Percentiles rank a stretch among this genome's conserved stretches.
These are phyloP conservation scores for Tridacna crocea DNA, from an alignment of 2,888 invertebrate genomes.

Conservation along the genomic window DNA sequence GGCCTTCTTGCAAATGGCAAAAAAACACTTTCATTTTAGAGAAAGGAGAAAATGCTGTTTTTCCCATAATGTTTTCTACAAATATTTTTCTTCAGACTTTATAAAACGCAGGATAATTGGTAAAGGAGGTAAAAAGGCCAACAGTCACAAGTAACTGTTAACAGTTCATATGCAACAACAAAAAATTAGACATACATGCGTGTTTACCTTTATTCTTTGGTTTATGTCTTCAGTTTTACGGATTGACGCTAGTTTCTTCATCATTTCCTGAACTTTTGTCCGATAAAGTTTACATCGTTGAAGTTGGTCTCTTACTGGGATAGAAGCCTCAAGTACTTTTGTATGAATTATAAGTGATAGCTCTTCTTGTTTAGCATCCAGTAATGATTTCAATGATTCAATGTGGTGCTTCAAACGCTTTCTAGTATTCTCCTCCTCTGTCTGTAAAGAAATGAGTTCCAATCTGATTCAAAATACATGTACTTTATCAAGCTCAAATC, in stretches of 20 bases:
- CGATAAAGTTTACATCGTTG: slow-evolving; percentile 52
- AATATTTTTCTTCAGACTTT: too few species aligned
- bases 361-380: slow-evolving; percentile 58
- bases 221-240: slow-evolving; percentile 57
- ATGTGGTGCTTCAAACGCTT: slow-evolving; percentile 47
- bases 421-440: slow-evolving; percentile 50
- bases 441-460: slow-evolving; percentile 41
- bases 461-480: too few species aligned
- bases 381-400: slow-evolving; percentile 42
- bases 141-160: too few species aligned
- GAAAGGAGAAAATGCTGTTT: too few species aligned
- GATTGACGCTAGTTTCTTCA: slow-evolving; percentile 61
- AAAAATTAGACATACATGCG: too few species aligned
- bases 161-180: too few species aligned
- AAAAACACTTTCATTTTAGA: too few species aligned
- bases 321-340: slow-evolving; percentile 46
- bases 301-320: slow-evolving; percentile 60
- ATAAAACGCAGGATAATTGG: too few species aligned
- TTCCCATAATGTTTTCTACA: too few species aligned
- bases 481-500: too few species aligned
- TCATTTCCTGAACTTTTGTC: slow-evolving; percentile 55
- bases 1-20: too few species aligned
- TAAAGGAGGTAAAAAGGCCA: too few species aligned
- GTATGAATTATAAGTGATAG: slow-evolving; percentile 45
- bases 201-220: slow-evolving; percentile 59